Evolutionary conservation across 2,797 vertebrate species (phyloP).

Genomic region (Malurus leucopterus): DNA sequence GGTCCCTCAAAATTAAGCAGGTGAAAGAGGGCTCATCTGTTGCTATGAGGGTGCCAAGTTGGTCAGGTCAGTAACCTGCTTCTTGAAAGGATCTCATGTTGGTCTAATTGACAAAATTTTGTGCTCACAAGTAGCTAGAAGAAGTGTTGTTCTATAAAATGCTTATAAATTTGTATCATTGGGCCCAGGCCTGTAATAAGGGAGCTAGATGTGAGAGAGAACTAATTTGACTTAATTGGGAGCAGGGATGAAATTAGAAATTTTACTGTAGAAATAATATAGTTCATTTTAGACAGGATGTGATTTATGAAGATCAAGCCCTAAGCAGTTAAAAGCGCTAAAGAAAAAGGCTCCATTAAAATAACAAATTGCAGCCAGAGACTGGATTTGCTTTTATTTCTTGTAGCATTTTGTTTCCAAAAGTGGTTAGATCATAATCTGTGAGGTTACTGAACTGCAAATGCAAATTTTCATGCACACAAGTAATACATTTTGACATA

Average conservation of each 20-base stretch:
- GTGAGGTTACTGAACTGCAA: constrained; percentile 32
- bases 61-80: neutral
- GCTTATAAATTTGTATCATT: neutral
- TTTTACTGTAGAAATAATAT: constrained; percentile 5
- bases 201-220: neutral
- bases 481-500: constrained; percentile 60
- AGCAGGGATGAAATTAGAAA: neutral
- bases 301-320: constrained; percentile 20
- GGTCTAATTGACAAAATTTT: neutral
- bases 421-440: constrained; percentile 47
- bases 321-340: neutral
- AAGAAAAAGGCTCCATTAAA: constrained; percentile 23
- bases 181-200: neutral
- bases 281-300: neutral
- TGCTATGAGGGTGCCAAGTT: neutral
- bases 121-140: neutral
- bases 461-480: constrained; percentile 31
- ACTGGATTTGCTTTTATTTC: constrained; percentile 38
- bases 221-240: constrained; percentile 29
- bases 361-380: neutral
- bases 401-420: constrained; percentile 16
- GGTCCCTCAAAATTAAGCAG: neutral
- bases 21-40: neutral
- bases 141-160: neutral
- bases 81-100: neutral